Base-by-base conservation (phyloP, 2,113 vertebrate genomes). In the Rhea pennata region DNA sequence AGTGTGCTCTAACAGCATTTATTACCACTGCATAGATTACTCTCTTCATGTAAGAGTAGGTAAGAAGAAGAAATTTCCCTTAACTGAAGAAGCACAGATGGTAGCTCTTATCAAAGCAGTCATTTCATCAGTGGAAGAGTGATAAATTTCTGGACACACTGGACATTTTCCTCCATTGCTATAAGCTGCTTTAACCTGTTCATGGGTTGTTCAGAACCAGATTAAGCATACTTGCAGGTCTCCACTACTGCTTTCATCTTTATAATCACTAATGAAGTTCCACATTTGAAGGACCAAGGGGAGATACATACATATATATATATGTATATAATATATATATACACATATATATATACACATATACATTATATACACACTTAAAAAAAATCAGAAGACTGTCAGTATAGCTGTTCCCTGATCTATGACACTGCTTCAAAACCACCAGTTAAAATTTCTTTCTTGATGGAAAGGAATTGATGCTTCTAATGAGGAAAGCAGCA, bases 1-100 rank as follows among this genome's bases (percentile, higher is more conserved):
- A 82, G 39, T 96, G 80, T 89, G 48, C 66, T 87, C 77, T 70
- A 84, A 69, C 77, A 93, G 81, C 84, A 48, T 79, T 92, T 84
- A 58, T 66, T 69, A 87, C 58, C 62, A 93, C 58, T 84, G 80
- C 84, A 94, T 36, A 77, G 79, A 87, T 48, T 27, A 40, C 70
- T 54, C 40, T 69, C 59, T 54, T 40, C 39, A 78, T 70, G 39
- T 29, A 78, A 74, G 12, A 83, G 40, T 62, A 84, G 86, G 39
- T 44, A 87, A 84, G 44, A 72, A 62, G 58, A 74, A 33, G 26
- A 73, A 58, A 79, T 73, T 65, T 76, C 84, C 31, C 16, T 69
- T 66, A 84, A 56, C 9, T 39, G 71, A 87, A 95, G 22, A 76
- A 84, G 78, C 26, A 79, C 9, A 79, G 33, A 72, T 6, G 33